Evolutionary conservation across 2,797 vertebrate genomes (phyloP).

Genomic region (Hemibagrus guttatus): DNA sequence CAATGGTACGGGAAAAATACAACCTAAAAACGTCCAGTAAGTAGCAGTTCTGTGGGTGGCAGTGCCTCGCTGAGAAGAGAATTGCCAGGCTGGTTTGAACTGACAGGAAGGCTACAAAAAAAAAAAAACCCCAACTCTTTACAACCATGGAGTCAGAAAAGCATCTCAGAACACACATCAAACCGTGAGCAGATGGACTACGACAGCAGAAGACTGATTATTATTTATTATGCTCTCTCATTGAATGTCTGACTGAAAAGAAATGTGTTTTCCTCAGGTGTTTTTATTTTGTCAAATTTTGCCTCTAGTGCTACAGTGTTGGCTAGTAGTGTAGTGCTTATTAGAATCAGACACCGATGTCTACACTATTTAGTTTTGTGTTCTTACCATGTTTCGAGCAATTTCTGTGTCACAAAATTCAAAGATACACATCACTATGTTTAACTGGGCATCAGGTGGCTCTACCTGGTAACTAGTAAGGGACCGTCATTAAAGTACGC

Average conservation of each 20-base stretch:
- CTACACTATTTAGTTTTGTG: background rate
- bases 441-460: background rate
- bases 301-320: background rate
- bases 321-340: background rate
- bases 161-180: background rate
- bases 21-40: background rate
- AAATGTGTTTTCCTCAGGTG: background rate
- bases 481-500: background rate
- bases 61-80: background rate
- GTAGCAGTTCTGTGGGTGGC: background rate
- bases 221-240: background rate
- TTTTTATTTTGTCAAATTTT: slow-evolving; percentile 5
- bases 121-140: background rate
- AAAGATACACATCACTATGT: background rate
- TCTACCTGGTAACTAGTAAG: background rate
- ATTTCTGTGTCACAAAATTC: background rate
- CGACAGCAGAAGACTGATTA: too few relatives aligned
- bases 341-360: background rate
- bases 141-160: background rate
- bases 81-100: background rate
- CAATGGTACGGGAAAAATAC: background rate
- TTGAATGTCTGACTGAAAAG: background rate
- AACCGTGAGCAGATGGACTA: background rate
- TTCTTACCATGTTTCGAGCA: background rate
- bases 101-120: background rate